Evolutionary conservation across 2,113 vertebrate species (phyloP).

Genomic region (Maccullochella peelii): DNA sequence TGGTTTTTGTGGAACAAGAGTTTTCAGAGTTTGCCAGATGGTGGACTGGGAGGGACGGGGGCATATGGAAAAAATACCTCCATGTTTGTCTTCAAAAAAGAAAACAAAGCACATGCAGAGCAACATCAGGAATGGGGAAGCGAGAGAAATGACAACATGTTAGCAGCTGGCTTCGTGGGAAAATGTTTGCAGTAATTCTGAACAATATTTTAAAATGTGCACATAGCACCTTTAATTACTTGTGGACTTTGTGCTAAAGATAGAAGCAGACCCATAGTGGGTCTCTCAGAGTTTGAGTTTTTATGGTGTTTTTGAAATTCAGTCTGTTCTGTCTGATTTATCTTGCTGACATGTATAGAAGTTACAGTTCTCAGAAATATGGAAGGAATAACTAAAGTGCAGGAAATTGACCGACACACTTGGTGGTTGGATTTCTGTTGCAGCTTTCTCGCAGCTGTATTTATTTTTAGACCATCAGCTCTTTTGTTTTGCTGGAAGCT

Average conservation of each 20-base stretch:
- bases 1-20: not conserved
- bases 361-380: not conserved
- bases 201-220: not conserved
- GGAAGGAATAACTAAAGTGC: not conserved
- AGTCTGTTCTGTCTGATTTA: not conserved
- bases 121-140: not conserved
- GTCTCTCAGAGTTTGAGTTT: not conserved
- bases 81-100: conserved; percentile 6
- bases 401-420: conserved; percentile 8
- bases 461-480: conserved; percentile 28
- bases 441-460: conserved; percentile 34
- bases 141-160: not conserved
- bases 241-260: not conserved
- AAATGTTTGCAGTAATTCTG: conserved; percentile 18
- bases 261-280: not conserved
- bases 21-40: conserved; percentile 8
- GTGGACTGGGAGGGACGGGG: not conserved
- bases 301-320: not conserved
- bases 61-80: conserved; percentile 7
- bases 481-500: conserved; percentile 21
- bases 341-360: not conserved
- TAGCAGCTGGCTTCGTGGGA: not conserved
- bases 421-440: conserved; percentile 29
- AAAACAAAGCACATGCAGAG: conserved; percentile 5
- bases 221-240: not conserved